Percentiles rank a stretch among this genome's conserved stretches.
These are phyloP conservation scores for Aegotheles bennettii DNA, from an alignment of 2,113 vertebrate genomes.

Conservation along the genomic window DNA sequence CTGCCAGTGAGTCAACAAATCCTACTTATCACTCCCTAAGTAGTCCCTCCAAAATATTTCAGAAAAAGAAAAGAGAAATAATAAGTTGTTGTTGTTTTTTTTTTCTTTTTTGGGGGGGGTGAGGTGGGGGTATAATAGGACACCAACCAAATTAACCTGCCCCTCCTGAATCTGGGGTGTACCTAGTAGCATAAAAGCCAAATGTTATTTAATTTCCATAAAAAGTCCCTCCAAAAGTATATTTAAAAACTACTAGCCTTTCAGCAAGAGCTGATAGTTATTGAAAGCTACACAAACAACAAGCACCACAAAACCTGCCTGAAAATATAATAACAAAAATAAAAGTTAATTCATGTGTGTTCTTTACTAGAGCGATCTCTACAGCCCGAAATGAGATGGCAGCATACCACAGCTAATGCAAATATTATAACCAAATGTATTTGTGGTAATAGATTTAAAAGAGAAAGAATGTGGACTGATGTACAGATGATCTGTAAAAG, in stretches of 20 bases:
- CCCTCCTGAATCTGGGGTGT: background rate
- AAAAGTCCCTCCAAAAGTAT: background rate
- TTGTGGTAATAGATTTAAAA: background rate
- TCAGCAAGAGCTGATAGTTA: background rate
- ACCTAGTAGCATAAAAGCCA: background rate
- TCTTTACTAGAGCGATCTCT: background rate
- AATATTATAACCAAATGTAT: background rate
- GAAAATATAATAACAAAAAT: background rate
- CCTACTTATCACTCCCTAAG: background rate
- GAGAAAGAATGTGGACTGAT: background rate
- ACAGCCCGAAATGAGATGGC: background rate
- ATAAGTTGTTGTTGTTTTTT: background rate
- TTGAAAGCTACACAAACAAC: background rate
- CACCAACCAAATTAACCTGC: background rate
- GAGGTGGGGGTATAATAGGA: accelerated
- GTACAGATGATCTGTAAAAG: background rate
- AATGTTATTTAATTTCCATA: background rate
- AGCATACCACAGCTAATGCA: background rate
- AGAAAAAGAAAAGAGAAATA: background rate
- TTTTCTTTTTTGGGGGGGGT: background rate
- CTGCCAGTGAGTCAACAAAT: background rate
- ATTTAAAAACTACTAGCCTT: background rate
- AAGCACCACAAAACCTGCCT: background rate
- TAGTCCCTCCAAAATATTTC: background rate
- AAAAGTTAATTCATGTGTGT: background rate